These are phyloP conservation scores for Anastatus disparis DNA, from an alignment of 1,140 invertebrate species.

Conservation along the genomic window DNA sequence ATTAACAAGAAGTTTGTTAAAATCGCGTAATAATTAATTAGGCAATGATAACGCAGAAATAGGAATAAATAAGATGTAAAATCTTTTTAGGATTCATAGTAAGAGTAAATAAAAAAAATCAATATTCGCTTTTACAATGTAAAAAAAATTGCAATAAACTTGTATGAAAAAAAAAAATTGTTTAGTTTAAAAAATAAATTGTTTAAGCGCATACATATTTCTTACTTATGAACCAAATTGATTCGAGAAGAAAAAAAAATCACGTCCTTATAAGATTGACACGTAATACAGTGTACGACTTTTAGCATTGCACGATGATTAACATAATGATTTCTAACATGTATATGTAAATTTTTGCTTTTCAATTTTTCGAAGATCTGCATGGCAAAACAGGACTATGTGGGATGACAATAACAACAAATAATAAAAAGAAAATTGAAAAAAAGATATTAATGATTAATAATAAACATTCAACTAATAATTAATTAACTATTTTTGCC, in stretches of 20 bases:
- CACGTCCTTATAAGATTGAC: background rate
- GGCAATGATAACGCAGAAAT: conserved; percentile 10
- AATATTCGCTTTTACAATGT: too few species aligned
- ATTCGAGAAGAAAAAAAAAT: conserved; percentile 24
- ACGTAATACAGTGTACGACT: background rate
- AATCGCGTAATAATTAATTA: conserved; percentile 23
- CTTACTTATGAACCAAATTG: background rate
- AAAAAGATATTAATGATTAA: background rate
- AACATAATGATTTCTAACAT: conserved; percentile 22
- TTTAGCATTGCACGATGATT: conserved; percentile 30
- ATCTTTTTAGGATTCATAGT: conserved; percentile 14
- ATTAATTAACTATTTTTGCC: background rate
- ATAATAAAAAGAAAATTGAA: conserved; percentile 18
- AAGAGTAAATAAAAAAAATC: conserved; percentile 14
- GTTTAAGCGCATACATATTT: background rate
- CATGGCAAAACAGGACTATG: conserved; percentile 36
- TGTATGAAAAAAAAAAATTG: conserved; percentile 16
- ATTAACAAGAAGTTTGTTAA: too few species aligned
- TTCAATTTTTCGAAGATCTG: conserved; percentile 9
- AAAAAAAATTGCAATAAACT: conserved; percentile 12
- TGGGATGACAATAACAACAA: conserved; percentile 24
- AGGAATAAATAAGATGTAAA: conserved; percentile 22
- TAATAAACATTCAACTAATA: too few species aligned
- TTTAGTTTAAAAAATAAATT: conserved; percentile 21
- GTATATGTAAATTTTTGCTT: conserved; percentile 18